These are phyloP conservation scores for Synodontis membranacea DNA, from an alignment of 2,113 vertebrate species.

Conservation along the genomic window DNA sequence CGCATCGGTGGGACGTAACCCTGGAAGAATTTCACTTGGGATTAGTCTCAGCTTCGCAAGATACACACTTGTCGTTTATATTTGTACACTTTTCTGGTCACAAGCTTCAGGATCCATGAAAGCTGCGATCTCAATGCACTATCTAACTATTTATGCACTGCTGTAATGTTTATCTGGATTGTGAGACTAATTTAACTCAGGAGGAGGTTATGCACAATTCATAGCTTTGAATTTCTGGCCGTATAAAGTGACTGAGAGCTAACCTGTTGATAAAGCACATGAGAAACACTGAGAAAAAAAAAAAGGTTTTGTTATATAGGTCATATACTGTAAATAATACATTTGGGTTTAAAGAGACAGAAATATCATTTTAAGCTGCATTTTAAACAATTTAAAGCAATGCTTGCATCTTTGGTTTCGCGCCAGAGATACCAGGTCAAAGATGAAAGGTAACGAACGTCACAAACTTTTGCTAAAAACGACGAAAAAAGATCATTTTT, in stretches of 20 bases:
- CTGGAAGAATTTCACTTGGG: background rate
- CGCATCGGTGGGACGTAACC: background rate
- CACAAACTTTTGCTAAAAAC: background rate
- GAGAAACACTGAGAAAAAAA: background rate
- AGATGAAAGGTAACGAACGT: background rate
- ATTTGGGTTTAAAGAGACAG: background rate
- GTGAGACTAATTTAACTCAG: background rate
- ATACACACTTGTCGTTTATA: background rate
- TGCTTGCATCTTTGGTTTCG: too few relatives aligned
- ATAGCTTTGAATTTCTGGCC: background rate
- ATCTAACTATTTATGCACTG: background rate
- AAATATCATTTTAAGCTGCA: too few relatives aligned
- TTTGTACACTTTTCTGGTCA: background rate
- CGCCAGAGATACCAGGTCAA: too few relatives aligned
- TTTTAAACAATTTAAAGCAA: too few relatives aligned
- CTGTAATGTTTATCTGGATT: background rate
- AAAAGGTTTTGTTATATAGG: background rate
- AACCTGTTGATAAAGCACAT: background rate
- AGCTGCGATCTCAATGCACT: background rate
- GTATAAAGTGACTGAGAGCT: background rate
- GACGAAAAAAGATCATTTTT: background rate
- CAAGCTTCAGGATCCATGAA: background rate
- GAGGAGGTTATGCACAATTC: background rate
- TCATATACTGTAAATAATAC: background rate
- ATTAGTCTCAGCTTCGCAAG: background rate